These are phyloP conservation scores for Epirrhoe tristata DNA, from an alignment of 2,888 invertebrate species.

Conservation along the genomic window DNA sequence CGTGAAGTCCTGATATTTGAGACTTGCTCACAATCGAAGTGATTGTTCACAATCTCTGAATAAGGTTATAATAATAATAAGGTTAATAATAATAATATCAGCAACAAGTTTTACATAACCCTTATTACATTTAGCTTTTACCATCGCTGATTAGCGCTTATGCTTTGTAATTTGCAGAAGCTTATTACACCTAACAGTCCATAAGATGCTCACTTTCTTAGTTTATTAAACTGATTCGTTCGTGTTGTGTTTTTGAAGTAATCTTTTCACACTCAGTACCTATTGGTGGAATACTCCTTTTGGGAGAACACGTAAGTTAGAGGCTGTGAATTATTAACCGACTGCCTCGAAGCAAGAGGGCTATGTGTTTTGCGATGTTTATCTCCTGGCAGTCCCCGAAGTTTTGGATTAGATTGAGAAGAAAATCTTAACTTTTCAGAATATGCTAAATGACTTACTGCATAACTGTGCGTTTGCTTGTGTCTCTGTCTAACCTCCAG, in stretches of 20 bases:
- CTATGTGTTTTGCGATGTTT: not conserved
- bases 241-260: not conserved
- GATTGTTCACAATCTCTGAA: too few species aligned
- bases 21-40: too few species aligned
- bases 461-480: not conserved
- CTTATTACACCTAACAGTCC: too few species aligned
- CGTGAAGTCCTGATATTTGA: not conserved
- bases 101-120: too few species aligned
- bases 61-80: too few species aligned
- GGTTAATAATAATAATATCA: too few species aligned
- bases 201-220: too few species aligned
- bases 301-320: not conserved
- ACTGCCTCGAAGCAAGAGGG: not conserved
- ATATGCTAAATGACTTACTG: too few species aligned
- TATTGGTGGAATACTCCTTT: not conserved
- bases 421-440: not conserved
- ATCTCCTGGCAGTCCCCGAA: not conserved
- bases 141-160: too few species aligned
- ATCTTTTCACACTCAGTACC: not conserved
- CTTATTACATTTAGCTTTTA: too few species aligned
- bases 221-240: not conserved
- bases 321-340: not conserved
- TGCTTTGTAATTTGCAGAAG: too few species aligned
- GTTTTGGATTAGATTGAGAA: not conserved
- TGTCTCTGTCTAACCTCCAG: not conserved